Conservation (phyloP, 2,797 vertebrate species). For the Sebastes matsubarae region DNA sequence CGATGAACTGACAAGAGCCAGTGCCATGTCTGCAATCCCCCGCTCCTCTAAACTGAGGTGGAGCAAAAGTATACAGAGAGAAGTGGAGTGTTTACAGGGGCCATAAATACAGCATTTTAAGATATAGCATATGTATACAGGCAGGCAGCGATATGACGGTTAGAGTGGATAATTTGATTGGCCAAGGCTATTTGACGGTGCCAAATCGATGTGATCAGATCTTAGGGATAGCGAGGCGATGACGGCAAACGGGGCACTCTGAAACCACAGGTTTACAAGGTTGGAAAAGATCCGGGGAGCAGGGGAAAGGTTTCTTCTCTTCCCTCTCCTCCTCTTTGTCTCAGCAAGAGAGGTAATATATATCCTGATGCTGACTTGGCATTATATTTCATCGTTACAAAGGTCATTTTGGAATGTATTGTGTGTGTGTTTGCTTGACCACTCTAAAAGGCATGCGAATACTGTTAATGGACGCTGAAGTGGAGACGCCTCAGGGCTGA, state of each 20-base stretch:
- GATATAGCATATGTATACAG: slow-evolving; percentile 57
- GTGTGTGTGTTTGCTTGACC: slow-evolving; percentile 1
- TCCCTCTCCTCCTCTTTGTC: background rate
- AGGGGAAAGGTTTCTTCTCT: slow-evolving; percentile 23
- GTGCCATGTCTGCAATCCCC: slow-evolving; percentile 7
- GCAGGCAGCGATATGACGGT: slow-evolving; percentile 34
- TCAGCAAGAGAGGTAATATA: background rate
- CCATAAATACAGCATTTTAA: slow-evolving; percentile 65
- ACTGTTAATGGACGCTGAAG: slow-evolving; percentile 30
- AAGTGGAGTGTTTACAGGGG: slow-evolving; percentile 71
- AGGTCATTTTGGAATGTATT: background rate
- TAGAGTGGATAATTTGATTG: slow-evolving; percentile 78
- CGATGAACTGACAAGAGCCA: slow-evolving; percentile 61
- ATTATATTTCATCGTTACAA: background rate
- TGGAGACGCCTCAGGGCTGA: slow-evolving; percentile 49
- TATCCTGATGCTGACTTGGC: slow-evolving; percentile 1
- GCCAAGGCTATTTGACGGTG: slow-evolving; percentile 64
- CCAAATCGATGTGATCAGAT: slow-evolving; percentile 73
- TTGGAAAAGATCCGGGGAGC: slow-evolving; percentile 48
- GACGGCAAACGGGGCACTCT: slow-evolving; percentile 64
- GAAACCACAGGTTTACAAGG: slow-evolving; percentile 69
- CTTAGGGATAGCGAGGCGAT: slow-evolving; percentile 61
- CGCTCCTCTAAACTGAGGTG: slow-evolving; percentile 43
- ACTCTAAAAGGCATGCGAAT: slow-evolving; percentile 5
- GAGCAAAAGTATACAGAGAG: slow-evolving; percentile 51